Base-by-base conservation (phyloP, 1,140 invertebrate species). In the Ceratina calcarata region DNA sequence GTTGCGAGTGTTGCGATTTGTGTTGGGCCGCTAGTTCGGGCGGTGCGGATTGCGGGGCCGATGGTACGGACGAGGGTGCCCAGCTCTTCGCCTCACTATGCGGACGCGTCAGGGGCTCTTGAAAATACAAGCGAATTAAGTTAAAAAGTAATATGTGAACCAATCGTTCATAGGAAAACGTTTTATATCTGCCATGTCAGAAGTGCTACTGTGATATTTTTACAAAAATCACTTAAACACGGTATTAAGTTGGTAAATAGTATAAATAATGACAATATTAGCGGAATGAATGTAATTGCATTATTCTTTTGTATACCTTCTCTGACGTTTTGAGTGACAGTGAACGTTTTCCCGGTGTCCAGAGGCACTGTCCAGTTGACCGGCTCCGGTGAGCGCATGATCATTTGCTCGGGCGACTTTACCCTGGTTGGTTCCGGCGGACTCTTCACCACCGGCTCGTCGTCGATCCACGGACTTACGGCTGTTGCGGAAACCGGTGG, bases 351-450 rank as follows among this genome's bases (percentile, higher is more conserved):
- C 79, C 97, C 97, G 78, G 97, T 98, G 91, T 98, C 97, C 83
- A 98, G 94, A 65, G 97, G 97, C 74, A 98, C 97, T 24, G 97
- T 98, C 97, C 97, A 98, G 91, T 98, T 98, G 87, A 98, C 97
- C 69, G 97, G 97, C 92, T 98, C 97, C 8, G 97, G 97, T 13
- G 97, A 97, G 67, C 97, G 95, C 95, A 98, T 97, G 87, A 97
- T 95, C 93, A 97, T 96, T 90, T 98, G 97, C 92, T 98, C 97
- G 8, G 97, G 97, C 2, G 97, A 98, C 93, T 98, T 98, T 71
- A 98, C 97, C 83, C 97, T 93, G 22, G 97, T 98, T 53, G 97
- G 97, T 87, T 98, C 97, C 24, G 97, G 97, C 6, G 97, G 97
- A 22, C 97, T 97, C 91, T 98, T 98, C 61, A 98, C 96, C 69